phyloP scores from a whole-genome alignment of 2,113 vertebrate species.

The Glaucidium brasilianum region DNA sequence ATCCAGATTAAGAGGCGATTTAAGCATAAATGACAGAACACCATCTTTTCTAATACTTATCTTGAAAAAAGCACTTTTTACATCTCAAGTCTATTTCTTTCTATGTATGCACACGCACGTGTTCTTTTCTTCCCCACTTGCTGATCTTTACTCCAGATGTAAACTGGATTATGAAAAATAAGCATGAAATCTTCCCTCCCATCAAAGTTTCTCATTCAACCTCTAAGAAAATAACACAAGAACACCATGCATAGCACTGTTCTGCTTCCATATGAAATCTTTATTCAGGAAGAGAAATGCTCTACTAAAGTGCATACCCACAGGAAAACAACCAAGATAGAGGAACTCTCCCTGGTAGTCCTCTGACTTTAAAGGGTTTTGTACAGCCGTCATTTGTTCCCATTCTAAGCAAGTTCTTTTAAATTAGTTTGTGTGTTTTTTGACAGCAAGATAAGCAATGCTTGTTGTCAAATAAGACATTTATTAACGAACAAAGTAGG shows the following conservation, averaged over 20 bases:
- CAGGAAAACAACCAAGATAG: background rate
- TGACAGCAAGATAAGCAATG: conserved; percentile 1
- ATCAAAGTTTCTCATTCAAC: background rate
- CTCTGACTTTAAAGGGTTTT: background rate
- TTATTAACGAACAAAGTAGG: background rate
- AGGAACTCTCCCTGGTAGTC: background rate
- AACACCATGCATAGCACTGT: background rate
- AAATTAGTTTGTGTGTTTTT: background rate
- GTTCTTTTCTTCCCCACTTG: background rate
- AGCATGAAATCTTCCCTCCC: background rate
- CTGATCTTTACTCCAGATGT: background rate
- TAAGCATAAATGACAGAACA: background rate
- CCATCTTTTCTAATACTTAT: background rate
- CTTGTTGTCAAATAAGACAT: background rate
- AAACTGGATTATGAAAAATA: background rate
- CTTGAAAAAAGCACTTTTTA: background rate
- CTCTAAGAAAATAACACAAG: background rate
- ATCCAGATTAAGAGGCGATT: background rate
- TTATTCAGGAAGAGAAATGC: background rate
- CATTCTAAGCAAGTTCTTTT: background rate
- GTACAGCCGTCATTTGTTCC: background rate
- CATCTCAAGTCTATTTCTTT: background rate
- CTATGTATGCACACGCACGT: background rate
- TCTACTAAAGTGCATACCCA: background rate
- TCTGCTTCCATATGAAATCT: background rate